phyloP scores from a whole-genome alignment of 2,888 invertebrate species.

The Phalangium opilio region DNA sequence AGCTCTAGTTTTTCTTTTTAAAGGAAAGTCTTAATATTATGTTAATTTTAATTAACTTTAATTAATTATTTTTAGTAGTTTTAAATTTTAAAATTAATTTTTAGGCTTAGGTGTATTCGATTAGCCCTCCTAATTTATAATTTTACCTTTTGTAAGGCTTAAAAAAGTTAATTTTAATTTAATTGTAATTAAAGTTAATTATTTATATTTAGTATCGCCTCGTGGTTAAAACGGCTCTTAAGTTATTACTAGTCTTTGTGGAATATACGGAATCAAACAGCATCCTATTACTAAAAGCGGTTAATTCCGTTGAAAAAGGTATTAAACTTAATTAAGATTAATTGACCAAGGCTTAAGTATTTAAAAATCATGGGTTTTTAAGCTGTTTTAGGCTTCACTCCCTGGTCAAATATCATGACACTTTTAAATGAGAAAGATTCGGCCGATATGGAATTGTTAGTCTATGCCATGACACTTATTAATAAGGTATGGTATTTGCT shows the following conservation, averaged over 20 bases:
- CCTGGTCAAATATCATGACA: constrained; percentile 66
- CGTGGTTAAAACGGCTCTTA: constrained; percentile 94
- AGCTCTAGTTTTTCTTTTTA: too few relatives aligned
- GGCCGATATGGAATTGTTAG: constrained; percentile 84
- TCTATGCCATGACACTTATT: constrained; percentile 89
- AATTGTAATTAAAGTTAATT: background rate
- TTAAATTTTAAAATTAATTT: too few relatives aligned
- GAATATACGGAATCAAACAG: constrained; percentile 96
- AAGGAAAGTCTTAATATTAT: too few relatives aligned
- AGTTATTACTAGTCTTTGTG: constrained; percentile 89
- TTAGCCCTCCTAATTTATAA: too few relatives aligned
- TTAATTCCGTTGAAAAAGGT: constrained; percentile 58
- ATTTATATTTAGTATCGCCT: constrained; percentile 53
- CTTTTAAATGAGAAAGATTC: constrained; percentile 86
- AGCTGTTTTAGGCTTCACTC: constrained; percentile 37
- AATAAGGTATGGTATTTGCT: constrained; percentile 52
- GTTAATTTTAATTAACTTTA: too few relatives aligned
- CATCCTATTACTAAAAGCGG: constrained; percentile 73
- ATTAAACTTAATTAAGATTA: background rate
- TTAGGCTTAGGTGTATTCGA: too few relatives aligned
- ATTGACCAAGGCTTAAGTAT: background rate
- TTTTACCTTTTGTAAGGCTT: too few relatives aligned
- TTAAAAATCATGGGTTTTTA: background rate
- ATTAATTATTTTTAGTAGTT: too few relatives aligned
- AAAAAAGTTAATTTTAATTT: too few relatives aligned